Percentiles rank a stretch among this genome's conserved stretches.
phyloP scores from a whole-genome alignment of 2,113 vertebrate genomes.

The Cochlearius cochlearius region DNA sequence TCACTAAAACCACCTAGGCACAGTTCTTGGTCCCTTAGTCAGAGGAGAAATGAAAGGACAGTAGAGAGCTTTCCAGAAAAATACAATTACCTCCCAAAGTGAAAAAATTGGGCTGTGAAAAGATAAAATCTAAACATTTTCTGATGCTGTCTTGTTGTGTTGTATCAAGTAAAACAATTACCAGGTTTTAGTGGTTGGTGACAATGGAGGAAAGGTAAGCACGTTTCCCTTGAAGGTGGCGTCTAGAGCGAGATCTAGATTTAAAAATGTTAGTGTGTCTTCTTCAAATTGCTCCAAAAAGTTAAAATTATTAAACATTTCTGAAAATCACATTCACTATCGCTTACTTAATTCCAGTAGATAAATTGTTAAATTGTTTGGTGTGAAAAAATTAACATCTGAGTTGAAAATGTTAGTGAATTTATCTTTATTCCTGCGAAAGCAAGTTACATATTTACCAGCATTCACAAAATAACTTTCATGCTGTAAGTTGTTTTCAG shows the following conservation, averaged over 20 bases:
- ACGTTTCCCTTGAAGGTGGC: background rate
- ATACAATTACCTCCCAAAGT: background rate
- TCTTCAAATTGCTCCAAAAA: background rate
- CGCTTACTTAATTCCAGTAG: background rate
- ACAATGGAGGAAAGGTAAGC: background rate
- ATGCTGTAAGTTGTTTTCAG: background rate
- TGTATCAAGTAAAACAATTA: background rate
- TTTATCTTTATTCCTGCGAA: background rate
- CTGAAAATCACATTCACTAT: background rate
- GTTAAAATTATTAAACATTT: background rate
- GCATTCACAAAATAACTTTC: background rate
- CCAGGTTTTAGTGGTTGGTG: background rate
- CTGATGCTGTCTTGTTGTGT: background rate
- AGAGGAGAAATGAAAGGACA: background rate
- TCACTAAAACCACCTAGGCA: background rate
- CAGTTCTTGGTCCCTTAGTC: background rate
- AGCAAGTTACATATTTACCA: background rate
- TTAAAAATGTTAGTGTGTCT: background rate
- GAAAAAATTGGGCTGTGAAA: background rate
- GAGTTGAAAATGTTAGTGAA: background rate
- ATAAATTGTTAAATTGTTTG: background rate
- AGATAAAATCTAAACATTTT: background rate
- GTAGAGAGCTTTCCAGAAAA: background rate
- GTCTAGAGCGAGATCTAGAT: background rate
- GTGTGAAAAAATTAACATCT: background rate